Conservation (phyloP, 1,140 invertebrate species). For the Zaprionus davidi region DNA sequence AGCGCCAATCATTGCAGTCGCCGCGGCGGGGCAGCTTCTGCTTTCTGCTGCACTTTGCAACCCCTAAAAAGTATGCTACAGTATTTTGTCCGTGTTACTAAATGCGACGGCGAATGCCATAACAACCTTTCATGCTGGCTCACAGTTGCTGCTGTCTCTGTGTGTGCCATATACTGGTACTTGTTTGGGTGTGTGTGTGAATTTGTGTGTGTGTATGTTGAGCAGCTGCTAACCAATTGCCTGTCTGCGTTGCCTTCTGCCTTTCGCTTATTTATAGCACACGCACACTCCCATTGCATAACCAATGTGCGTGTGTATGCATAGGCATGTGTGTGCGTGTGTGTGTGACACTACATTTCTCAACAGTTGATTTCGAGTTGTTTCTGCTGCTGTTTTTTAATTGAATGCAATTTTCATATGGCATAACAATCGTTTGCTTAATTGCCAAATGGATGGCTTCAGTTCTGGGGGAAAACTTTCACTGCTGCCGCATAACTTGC, state of each 20-base stretch:
- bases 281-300: conserved; percentile 51
- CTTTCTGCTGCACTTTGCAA: conserved; percentile 68
- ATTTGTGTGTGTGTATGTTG: conserved; percentile 2
- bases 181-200: background rate
- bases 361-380: conserved; percentile 9
- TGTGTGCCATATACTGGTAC: background rate
- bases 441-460: conserved; percentile 48
- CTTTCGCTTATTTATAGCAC: conserved; percentile 38
- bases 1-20: conserved; percentile 64
- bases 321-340: background rate
- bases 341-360: conserved; percentile 23
- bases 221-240: conserved; percentile 70
- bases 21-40: conserved; percentile 12
- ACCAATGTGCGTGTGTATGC: conserved; percentile 10
- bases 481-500: conserved; percentile 25
- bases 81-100: conserved; percentile 66
- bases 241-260: conserved; percentile 42
- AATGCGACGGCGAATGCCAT: conserved; percentile 74
- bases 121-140: conserved; percentile 55
- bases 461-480: conserved; percentile 24
- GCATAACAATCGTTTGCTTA: conserved; percentile 40
- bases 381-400: conserved; percentile 6
- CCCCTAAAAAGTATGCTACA: conserved; percentile 80
- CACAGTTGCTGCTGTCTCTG: background rate
- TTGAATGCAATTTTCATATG: conserved; percentile 37